phyloP scores from a whole-genome alignment of 2,888 invertebrate species.

The Drosophila recens region DNA sequence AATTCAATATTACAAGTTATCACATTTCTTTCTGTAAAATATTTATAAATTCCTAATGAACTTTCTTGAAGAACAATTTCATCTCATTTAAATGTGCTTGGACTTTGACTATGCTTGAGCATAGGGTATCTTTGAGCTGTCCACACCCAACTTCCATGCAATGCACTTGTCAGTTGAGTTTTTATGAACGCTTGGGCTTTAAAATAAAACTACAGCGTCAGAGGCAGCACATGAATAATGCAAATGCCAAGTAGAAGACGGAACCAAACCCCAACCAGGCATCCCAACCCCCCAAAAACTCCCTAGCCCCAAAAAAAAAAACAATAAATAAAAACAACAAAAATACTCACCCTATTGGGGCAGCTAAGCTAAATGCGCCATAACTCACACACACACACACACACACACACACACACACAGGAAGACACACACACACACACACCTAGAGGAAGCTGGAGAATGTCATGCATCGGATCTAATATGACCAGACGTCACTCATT shows the following conservation, averaged over 20 bases:
- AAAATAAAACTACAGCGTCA: conserved; percentile 73
- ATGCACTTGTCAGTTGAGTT: conserved; percentile 70
- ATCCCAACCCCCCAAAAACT: conserved; percentile 17
- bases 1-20: no score
- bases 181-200: conserved; percentile 73
- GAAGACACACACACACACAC: neutral
- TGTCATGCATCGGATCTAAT: conserved; percentile 66
- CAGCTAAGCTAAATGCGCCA: conserved; percentile 68
- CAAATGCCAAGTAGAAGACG: conserved; percentile 62
- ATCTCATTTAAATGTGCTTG: neutral
- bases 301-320: conserved; percentile 1
- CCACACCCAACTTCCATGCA: conserved; percentile 33
- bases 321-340: conserved; percentile 15
- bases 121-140: conserved; percentile 46
- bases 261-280: conserved; percentile 21
- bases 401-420: conserved; percentile 15
- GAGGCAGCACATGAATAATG: conserved; percentile 69
- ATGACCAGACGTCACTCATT: conserved; percentile 79
- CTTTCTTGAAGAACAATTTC: neutral
- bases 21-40: neutral
- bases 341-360: conserved; percentile 27
- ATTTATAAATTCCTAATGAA: neutral
- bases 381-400: conserved; percentile 61
- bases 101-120: neutral
- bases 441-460: conserved; percentile 7